These are phyloP conservation scores for Spialia ferax DNA, from an alignment of 2,888 invertebrate species.

Conservation along the genomic window DNA sequence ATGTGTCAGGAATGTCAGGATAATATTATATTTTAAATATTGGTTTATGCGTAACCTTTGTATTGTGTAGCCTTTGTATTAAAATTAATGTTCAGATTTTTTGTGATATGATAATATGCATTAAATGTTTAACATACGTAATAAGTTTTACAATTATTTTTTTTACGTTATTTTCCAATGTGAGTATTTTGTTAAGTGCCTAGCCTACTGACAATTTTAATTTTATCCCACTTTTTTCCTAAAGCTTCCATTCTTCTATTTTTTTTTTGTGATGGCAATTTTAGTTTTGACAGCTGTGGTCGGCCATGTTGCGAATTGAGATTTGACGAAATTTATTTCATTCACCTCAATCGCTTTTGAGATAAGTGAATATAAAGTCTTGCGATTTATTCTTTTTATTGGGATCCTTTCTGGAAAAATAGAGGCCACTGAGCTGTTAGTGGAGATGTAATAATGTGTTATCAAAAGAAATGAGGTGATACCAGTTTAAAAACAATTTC, in stretches of 20 bases:
- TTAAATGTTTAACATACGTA: too few relatives aligned
- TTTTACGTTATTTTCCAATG: too few relatives aligned
- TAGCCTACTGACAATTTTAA: too few relatives aligned
- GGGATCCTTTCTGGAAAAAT: background rate
- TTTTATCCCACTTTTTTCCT: too few relatives aligned
- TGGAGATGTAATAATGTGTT: slow-evolving; percentile 24
- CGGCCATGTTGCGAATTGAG: slow-evolving; percentile 72
- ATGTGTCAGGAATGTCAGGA: too few relatives aligned
- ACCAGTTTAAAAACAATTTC: slow-evolving; percentile 68
- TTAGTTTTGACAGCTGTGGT: slow-evolving; percentile 61
- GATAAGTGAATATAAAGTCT: slow-evolving; percentile 39
- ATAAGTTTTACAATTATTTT: too few relatives aligned
- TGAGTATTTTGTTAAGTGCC: too few relatives aligned
- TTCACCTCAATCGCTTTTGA: slow-evolving; percentile 48
- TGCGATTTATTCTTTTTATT: slow-evolving; percentile 17
- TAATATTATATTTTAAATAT: too few relatives aligned
- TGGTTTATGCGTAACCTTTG: too few relatives aligned
- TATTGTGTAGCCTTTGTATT: too few relatives aligned
- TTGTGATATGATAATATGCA: too few relatives aligned
- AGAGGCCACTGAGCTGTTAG: background rate
- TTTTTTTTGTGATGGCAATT: slow-evolving; percentile 48
- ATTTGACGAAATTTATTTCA: slow-evolving; percentile 55
- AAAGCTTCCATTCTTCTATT: slow-evolving; percentile 31
- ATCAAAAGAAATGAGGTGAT: slow-evolving; percentile 58
- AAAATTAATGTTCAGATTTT: too few relatives aligned